Conservation (phyloP, 1,140 invertebrate species). For the Drosophila watanabei region DNA sequence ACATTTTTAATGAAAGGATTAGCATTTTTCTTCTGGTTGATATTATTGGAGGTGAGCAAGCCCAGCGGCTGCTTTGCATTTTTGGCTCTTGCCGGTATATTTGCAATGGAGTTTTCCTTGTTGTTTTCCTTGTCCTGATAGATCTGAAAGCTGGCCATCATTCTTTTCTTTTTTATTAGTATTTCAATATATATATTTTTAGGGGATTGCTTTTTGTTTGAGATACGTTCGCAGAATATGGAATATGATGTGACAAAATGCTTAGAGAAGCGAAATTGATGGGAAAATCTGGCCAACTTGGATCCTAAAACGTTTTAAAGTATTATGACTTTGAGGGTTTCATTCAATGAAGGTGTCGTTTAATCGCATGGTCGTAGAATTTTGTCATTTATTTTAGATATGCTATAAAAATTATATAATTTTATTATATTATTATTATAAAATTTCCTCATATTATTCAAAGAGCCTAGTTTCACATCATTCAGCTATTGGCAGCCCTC, state of each 20-base stretch:
- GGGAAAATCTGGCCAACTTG: not conserved
- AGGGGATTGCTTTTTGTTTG: not conserved
- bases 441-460: not conserved
- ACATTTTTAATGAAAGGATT: slow-evolving; percentile 54
- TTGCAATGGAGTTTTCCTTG: slow-evolving; percentile 85
- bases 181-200: not conserved
- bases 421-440: not conserved
- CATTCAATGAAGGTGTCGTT: not conserved
- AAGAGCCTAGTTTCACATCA: not conserved
- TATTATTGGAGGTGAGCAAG: slow-evolving; percentile 85
- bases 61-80: slow-evolving; percentile 62
- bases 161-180: slow-evolving; percentile 7
- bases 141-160: slow-evolving; percentile 87
- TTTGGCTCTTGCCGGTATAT: slow-evolving; percentile 15
- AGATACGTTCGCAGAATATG: not conserved
- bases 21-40: slow-evolving; percentile 60
- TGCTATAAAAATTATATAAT: not conserved
- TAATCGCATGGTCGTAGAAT: too few species aligned
- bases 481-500: not conserved
- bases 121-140: slow-evolving; percentile 87
- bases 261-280: not conserved
- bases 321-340: not conserved
- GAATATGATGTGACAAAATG: too few species aligned
- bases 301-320: rapidly evolving
- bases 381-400: not conserved